phyloP scores from a whole-genome alignment of 1,140 invertebrate genomes.

The Drosophila melanica region DNA sequence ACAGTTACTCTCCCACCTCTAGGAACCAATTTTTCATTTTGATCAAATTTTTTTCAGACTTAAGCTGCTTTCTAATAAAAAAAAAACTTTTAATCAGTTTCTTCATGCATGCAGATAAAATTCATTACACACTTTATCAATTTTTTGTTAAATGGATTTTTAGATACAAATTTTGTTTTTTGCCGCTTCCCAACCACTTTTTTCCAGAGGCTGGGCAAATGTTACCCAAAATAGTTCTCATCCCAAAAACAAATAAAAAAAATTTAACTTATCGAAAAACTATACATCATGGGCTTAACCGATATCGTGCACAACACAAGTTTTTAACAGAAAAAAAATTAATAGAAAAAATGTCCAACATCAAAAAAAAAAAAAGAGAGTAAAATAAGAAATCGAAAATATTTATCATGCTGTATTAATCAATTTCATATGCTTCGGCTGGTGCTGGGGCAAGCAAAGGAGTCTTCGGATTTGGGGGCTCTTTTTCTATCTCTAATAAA shows the following conservation, averaged over 20 bases:
- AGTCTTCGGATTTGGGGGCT: constrained; percentile 6
- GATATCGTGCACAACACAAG: constrained; percentile 48
- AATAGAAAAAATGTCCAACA: constrained; percentile 31
- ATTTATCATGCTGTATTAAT: constrained; percentile 82
- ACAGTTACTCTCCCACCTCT: background rate
- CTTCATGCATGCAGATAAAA: constrained; percentile 22
- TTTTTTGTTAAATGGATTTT: constrained; percentile 24
- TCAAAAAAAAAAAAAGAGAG: constrained; percentile 1
- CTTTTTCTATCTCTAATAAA: constrained; percentile 42
- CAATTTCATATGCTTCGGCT: constrained; percentile 74
- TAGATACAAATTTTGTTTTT: constrained; percentile 7
- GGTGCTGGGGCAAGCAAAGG: constrained; percentile 3
- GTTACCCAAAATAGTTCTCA: constrained; percentile 6
- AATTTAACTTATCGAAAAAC: constrained; percentile 56
- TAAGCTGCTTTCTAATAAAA: constrained; percentile 36
- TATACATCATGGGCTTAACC: constrained; percentile 75
- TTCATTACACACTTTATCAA: constrained; percentile 30
- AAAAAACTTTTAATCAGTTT: constrained; percentile 26
- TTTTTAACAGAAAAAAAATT: constrained; percentile 27
- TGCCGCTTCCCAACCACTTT: background rate
- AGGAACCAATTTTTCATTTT: background rate
- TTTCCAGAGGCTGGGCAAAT: background rate
- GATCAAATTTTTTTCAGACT: background rate
- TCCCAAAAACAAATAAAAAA: constrained; percentile 4
- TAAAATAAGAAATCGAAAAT: constrained; percentile 55